Percentiles rank a stretch among this genome's conserved stretches.
These are phyloP conservation scores for Xestia xanthographa DNA, from an alignment of 2,888 invertebrate species.

Conservation along the genomic window DNA sequence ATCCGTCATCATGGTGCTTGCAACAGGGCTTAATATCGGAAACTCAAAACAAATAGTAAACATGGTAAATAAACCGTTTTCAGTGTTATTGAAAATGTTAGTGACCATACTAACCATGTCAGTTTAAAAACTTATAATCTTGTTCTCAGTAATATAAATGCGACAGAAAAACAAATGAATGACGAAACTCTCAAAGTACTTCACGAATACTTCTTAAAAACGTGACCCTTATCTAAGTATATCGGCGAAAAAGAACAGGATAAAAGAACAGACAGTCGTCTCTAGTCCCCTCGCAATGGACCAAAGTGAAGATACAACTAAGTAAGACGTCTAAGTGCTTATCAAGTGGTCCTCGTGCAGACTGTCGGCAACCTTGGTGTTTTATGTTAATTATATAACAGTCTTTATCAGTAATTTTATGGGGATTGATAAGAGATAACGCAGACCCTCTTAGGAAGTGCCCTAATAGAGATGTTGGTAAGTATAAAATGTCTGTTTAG, in stretches of 20 bases:
- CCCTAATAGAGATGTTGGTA: conserved; percentile 52
- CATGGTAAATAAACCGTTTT: no score
- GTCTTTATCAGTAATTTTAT: conserved; percentile 64
- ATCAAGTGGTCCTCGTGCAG: conserved; percentile 59
- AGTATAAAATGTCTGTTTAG: conserved; percentile 13
- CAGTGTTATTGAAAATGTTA: no score
- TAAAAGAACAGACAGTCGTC: background rate
- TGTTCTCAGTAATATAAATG: no score
- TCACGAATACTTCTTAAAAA: background rate
- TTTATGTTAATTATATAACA: conserved; percentile 62
- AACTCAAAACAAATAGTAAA: no score
- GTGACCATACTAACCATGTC: no score
- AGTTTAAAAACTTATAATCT: no score
- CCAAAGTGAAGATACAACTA: conserved; percentile 36
- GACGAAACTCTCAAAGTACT: background rate
- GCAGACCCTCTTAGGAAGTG: conserved; percentile 35
- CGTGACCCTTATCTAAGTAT: background rate
- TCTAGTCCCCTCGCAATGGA: background rate
- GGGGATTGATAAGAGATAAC: conserved; percentile 60
- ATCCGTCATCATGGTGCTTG: no score
- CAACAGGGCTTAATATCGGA: no score
- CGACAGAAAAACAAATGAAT: background rate
- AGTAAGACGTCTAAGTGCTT: conserved; percentile 51
- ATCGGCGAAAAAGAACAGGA: background rate
- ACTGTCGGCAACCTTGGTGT: conserved; percentile 53